Conservation (phyloP, 64 coral and sea anemone genomes). For the Actinia tenebrosa region DNA sequence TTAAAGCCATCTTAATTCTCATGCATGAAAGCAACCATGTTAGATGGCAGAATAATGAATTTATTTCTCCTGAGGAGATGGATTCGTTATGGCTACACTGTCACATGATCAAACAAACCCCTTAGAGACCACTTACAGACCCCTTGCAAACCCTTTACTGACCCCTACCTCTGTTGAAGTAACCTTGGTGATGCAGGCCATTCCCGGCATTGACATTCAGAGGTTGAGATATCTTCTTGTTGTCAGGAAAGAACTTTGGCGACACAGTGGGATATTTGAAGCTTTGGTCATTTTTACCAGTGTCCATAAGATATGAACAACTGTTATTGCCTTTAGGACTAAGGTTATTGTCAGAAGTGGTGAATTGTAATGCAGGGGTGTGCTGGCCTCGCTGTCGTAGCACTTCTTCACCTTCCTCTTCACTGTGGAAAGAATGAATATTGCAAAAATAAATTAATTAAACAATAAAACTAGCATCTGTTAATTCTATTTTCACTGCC, state of each 20-base stretch:
- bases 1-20: too few relatives aligned
- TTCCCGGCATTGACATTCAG: slow-evolving; percentile 7
- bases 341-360: slow-evolving; percentile 37
- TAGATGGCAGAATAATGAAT: too few relatives aligned
- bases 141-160: too few relatives aligned
- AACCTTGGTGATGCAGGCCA: not conserved
- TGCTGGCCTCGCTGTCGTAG: slow-evolving; percentile 71
- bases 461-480: not conserved
- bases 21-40: too few relatives aligned
- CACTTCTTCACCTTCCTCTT: slow-evolving; percentile 96
- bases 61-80: too few relatives aligned
- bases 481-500: too few relatives aligned
- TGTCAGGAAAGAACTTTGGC: slow-evolving; percentile 31
- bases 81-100: too few relatives aligned
- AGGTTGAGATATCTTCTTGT: slow-evolving; percentile 8
- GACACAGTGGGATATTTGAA: slow-evolving; percentile 27
- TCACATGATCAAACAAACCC: too few relatives aligned
- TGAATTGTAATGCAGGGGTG: slow-evolving; percentile 43
- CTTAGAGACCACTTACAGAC: too few relatives aligned
- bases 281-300: slow-evolving; percentile 11
- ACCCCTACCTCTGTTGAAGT: not conserved
- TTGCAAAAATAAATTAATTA: not conserved
- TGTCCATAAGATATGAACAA: not conserved
- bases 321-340: slow-evolving; percentile 39
- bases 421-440: slow-evolving; percentile 36